Evolutionary conservation across 2,113 vertebrate species (phyloP).

Genomic region (Isurus oxyrinchus): DNA sequence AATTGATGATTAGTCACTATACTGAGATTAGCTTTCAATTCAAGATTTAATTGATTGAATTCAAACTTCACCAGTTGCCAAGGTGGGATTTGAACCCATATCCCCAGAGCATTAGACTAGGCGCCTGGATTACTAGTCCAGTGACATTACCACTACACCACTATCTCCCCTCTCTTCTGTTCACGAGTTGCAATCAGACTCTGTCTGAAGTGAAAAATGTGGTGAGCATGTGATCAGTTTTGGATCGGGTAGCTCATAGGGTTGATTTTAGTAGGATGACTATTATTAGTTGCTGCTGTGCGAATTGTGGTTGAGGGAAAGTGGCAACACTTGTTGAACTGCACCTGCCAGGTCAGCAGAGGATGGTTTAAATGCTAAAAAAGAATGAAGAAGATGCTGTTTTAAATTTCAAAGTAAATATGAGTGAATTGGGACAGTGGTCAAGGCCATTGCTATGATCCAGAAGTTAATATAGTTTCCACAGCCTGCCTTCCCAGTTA

Average conservation of each 20-base stretch:
- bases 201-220: neutral
- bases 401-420: neutral
- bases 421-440: neutral
- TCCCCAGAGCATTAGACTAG: too few species aligned
- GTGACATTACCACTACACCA: too few species aligned
- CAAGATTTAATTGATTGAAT: too few species aligned
- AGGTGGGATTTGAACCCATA: too few species aligned
- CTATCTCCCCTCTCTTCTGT: too few species aligned
- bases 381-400: neutral
- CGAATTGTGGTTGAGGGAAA: neutral
- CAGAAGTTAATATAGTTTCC: neutral
- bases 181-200: neutral
- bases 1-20: too few species aligned
- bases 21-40: too few species aligned
- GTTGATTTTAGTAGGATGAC: neutral
- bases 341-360: neutral
- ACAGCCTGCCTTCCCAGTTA: neutral
- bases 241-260: neutral
- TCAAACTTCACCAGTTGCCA: too few species aligned
- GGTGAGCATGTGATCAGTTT: neutral
- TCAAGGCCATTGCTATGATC: neutral
- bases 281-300: neutral
- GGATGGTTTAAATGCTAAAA: neutral
- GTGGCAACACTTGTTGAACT: neutral
- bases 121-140: too few species aligned